Percentiles rank a stretch among this genome's conserved stretches.
Evolutionary conservation across 2,888 invertebrate genomes (phyloP).

Genomic region (Esperia sulphurella): DNA sequence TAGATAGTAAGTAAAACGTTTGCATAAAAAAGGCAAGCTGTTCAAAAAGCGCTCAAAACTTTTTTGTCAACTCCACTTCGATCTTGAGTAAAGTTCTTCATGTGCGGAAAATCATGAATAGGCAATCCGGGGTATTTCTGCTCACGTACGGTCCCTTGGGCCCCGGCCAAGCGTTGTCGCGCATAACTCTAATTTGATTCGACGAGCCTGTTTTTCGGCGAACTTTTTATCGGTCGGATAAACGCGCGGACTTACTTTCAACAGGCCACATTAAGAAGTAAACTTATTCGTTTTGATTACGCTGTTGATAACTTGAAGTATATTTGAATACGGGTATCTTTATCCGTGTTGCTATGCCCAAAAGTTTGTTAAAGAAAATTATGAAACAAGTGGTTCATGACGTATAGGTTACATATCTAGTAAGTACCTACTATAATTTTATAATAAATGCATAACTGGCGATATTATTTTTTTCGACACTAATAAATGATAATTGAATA

Average conservation of each 20-base stretch:
- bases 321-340: too few species aligned
- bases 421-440: too few species aligned
- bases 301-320: neutral
- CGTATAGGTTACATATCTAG: too few species aligned
- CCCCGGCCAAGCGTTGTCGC: conserved; percentile 44
- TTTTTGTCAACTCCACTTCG: conserved; percentile 29
- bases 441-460: too few species aligned
- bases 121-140: conserved; percentile 62
- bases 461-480: too few species aligned
- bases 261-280: conserved; percentile 14
- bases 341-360: too few species aligned
- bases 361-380: too few species aligned
- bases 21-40: conserved; percentile 25
- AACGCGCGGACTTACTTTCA: conserved; percentile 16
- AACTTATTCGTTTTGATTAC: conserved; percentile 10
- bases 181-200: conserved; percentile 45
- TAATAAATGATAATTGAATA: too few species aligned
- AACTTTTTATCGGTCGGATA: conserved; percentile 21
- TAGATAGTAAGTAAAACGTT: conserved; percentile 16
- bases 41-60: conserved; percentile 32
- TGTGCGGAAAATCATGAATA: conserved; percentile 56
- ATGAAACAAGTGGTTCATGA: too few species aligned
- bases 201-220: conserved; percentile 20
- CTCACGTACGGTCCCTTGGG: conserved; percentile 59
- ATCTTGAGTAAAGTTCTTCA: conserved; percentile 43